Evolutionary conservation across 1,140 invertebrate species (phyloP), one percentile per base, ranked within the genome.

Genomic region (Schlechtendalia chinensis): DNA sequence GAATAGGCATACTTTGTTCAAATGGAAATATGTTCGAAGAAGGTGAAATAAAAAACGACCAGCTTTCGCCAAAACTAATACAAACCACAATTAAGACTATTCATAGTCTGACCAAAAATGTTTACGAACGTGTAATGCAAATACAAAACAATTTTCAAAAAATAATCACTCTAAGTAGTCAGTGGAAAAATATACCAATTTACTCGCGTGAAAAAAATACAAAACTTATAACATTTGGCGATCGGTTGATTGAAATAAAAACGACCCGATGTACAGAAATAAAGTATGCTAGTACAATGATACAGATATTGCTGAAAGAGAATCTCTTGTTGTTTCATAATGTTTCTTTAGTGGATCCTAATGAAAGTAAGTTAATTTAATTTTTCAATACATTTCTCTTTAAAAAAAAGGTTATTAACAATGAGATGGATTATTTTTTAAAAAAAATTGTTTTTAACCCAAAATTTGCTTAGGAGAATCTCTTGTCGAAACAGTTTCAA

Each of bases 301-400:
- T 93, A 39, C 85, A 89, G 80, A 83, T 83, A 1, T 82, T 92
- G 0, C 84, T 94, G 5, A 86, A 90, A 79, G 87, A 90, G 83
- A 93, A 93, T 85, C 89, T 90, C 82, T 86, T 88, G 65, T 84
- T 91, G 1, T 90, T 91, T 81, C 89, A 90, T 56, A 86, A 88
- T 58, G 84, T 88, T 5, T 84, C 87, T 10, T 74, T 86, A n/a
- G 84, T 85, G 3, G 84, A 86, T 10, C 72, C 80, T 0, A 39
- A 53, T 63, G 17, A 11, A 3, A 24, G 69, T 72, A 54, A 72
- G 24, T 72, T n/a, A 54, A 27, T 56, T 72, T 45, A 11, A 63
- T n/a, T 12, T 27, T 79, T 29, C 16, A 54, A 11, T 17, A 53
- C 5, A 27, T 17, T 22, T n/a, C 12, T 32, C 6, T 29, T 61